Evolutionary conservation across 2,113 vertebrate genomes (phyloP), one percentile per base, ranked within the genome.

Genomic region (Strigops habroptila): DNA sequence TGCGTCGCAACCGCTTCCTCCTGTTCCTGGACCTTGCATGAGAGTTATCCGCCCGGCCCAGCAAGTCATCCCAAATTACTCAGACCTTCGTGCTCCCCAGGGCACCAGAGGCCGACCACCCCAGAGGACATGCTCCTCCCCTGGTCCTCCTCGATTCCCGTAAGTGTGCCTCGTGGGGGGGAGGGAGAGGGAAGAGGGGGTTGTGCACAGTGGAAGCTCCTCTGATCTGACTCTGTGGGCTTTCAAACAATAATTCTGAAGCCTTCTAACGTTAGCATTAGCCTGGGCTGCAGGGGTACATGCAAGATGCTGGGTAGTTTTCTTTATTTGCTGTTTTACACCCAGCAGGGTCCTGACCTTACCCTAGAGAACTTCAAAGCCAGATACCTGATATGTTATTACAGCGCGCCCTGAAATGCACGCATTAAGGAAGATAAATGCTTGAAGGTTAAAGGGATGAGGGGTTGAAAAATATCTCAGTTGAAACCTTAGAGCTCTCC

Each of bases 51-150:
- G 76, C 70, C 91, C 94, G 0, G 95, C 92, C 55, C 96, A 93
- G 76, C 95, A 96, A 93, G 73, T 96, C 71, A 92, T 97, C 88
- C 94, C 93, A 10, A 93, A 95, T 82, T 97, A 96, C 90, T 94
- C 97, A 52, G 89, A 95, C 84, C 82, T 71, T 55, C 82, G 46
- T 44, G 85, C 68, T 74, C 85, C 87, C 84, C 95, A 87, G 49
- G 94, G 86, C 60, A 52, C 83, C 2, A 65, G 48, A 51, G 97
- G 96, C 18, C 70, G 85, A 65, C 84, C 64, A 7, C 95, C 86
- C 30, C 94, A 74, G 43, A 92, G 94, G 82, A 79, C 48, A 0
- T 81, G 77, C 86, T 88, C 93, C 70, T 94, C 93, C 92, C 92
- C 94, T 82, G 91, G 41, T 79, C 89, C 63, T 73, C 94, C 95